These are phyloP conservation scores for Manis crassicaudata DNA, from an alignment of 2,797 vertebrate genomes.

Conservation along the genomic window DNA sequence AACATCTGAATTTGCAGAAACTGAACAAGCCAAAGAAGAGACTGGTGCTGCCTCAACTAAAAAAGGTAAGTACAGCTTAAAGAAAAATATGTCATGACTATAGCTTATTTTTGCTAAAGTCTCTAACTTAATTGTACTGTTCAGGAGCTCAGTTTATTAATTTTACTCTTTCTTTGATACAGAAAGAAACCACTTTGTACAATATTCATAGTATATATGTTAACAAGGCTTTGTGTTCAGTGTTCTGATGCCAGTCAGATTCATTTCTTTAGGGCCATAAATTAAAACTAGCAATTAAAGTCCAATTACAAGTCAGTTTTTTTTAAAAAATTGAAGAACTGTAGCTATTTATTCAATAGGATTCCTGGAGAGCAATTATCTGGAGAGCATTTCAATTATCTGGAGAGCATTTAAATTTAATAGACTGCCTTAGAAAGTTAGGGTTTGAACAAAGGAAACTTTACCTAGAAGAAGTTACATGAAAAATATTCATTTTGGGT, in stretches of 20 bases:
- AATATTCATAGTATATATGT: background rate
- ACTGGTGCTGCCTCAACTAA: constrained; percentile 63
- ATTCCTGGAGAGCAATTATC: background rate
- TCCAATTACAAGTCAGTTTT: background rate
- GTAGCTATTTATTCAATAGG: background rate
- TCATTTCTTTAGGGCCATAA: background rate
- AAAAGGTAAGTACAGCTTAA: constrained; percentile 70
- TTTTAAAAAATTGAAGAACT: constrained; percentile 4
- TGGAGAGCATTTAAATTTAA: background rate
- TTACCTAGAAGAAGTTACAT: background rate
- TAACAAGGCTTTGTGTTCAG: background rate
- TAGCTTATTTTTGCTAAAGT: background rate
- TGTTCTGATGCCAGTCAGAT: background rate
- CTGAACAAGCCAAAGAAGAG: constrained; percentile 78
- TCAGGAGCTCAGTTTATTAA: background rate
- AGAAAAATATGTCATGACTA: constrained; percentile 21
- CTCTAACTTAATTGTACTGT: background rate
- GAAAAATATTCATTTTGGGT: background rate
- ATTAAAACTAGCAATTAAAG: background rate
- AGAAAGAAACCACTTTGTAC: background rate
- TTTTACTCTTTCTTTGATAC: constrained; percentile 34
- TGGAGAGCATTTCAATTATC: background rate
- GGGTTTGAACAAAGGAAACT: background rate
- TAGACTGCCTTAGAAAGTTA: background rate
- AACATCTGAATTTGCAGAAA: constrained; percentile 77